phyloP scores from a whole-genome alignment of 92 coral and sea anemone species.

The Isaurus tuberculatus region DNA sequence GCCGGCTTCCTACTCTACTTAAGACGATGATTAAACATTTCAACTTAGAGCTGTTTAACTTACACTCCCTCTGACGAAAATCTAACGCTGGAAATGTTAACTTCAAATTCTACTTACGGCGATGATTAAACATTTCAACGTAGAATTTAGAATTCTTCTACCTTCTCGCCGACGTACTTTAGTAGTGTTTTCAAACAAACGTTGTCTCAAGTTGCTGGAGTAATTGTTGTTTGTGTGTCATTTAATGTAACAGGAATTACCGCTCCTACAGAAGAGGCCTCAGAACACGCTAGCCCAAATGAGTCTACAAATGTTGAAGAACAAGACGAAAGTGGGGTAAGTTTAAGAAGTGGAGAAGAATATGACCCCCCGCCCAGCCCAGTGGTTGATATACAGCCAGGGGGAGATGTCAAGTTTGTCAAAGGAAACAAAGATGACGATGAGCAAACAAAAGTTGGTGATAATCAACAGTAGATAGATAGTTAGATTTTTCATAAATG shows the following conservation, averaged over 20 bases:
- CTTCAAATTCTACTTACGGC: too few species aligned
- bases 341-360: constrained; percentile 60
- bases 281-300: background rate
- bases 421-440: constrained; percentile 50
- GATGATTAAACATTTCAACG: too few species aligned
- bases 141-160: too few species aligned
- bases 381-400: constrained; percentile 76
- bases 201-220: too few species aligned
- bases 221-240: background rate
- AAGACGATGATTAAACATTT: too few species aligned
- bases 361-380: constrained; percentile 78
- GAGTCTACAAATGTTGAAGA: constrained; percentile 14
- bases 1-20: too few species aligned
- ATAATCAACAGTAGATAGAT: background rate
- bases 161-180: too few species aligned
- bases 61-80: too few species aligned
- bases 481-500: background rate
- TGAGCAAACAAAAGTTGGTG: constrained; percentile 17
- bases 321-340: constrained; percentile 69
- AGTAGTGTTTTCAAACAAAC: too few species aligned
- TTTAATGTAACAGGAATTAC: background rate
- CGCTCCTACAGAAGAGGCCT: background rate
- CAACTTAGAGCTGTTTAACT: too few species aligned
- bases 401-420: constrained; percentile 81
- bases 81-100: too few species aligned